Evolutionary conservation across 2,888 invertebrate genomes (phyloP), one percentile per base, ranked within the genome.

Genomic region (Cataglyphis altisquamis): DNA sequence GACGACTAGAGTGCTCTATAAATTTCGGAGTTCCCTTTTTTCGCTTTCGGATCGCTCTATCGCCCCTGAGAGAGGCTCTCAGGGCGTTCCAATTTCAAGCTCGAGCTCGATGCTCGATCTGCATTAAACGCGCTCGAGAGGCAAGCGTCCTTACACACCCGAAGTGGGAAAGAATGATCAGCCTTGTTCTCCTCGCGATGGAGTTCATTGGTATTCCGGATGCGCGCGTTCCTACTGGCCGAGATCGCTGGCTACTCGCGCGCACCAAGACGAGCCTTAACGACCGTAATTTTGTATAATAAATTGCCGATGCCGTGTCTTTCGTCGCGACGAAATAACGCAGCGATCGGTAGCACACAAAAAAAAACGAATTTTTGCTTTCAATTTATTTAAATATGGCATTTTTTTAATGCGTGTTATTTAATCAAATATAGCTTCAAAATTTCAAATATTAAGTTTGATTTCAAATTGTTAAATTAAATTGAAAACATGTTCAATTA

Each of bases 181-280:
- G 88, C 88, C 85, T 89, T 88, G 89, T 88, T 89, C 89, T 70
- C 52, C 36, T 2, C 6, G 25, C 39, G 41, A 18, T 84, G 64
- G 39, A 8, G 82, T 87, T 88, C 87, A 89, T 89, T 89, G 88
- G 85, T 89, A 89, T 89, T 89, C 89, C 70, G 82, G 64, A 21
- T 86, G 84, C 70, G 84, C 60, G 68, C 73, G 48, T 85, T 88
- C 63, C 88, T 77, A 87, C 87, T 83, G 89, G 84, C 57, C 77
- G 89, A 80, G 84, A 70, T 64, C 70, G 72, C 57, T 6, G 73
- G 63, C 83, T 32, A n/a, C 72, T 45, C 55, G 41, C 70, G 41
- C 36, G 41, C 63, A 48, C 18, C 84, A 85, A 87, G 87, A 84
- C 62, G 75, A 36, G 52, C 32, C 45, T 72, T 82, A 57, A 78